phyloP scores from a whole-genome alignment of 2,113 vertebrate species.

The Rattus rattus region DNA sequence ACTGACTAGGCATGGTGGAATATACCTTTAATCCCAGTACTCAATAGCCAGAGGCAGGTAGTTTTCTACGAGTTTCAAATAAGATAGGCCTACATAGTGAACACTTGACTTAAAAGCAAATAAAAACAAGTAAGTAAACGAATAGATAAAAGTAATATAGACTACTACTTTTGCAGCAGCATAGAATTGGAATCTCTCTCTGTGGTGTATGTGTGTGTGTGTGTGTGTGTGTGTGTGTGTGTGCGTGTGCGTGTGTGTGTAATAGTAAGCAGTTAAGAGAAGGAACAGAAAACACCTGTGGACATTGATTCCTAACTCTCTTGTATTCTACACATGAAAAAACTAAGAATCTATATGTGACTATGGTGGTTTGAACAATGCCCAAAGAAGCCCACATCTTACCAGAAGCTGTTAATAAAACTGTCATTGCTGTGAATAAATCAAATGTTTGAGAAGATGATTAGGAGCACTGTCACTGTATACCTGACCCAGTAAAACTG shows the following conservation, averaged over 20 bases:
- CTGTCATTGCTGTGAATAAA: background rate
- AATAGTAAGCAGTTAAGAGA: background rate
- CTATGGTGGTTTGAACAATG: background rate
- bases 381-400: background rate
- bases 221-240: background rate
- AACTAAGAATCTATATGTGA: background rate
- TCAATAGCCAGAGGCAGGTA: background rate
- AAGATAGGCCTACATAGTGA: background rate
- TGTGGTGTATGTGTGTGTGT: too few relatives aligned
- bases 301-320: background rate
- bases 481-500: background rate
- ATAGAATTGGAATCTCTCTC: background rate
- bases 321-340: background rate
- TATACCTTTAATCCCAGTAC: background rate
- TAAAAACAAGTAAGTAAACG: background rate
- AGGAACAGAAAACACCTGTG: background rate
- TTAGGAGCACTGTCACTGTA: background rate
- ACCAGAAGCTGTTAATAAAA: background rate
- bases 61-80: background rate
- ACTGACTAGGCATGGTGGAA: background rate
- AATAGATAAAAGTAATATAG: background rate
- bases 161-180: background rate
- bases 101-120: background rate
- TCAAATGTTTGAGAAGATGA: background rate
- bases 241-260: background rate